Percentiles rank a stretch among this genome's conserved stretches.
Evolutionary conservation across 37 sponge, comb jelly and placozoan genomes (phyloP).

Genomic region (Tethya wilhelma): DNA sequence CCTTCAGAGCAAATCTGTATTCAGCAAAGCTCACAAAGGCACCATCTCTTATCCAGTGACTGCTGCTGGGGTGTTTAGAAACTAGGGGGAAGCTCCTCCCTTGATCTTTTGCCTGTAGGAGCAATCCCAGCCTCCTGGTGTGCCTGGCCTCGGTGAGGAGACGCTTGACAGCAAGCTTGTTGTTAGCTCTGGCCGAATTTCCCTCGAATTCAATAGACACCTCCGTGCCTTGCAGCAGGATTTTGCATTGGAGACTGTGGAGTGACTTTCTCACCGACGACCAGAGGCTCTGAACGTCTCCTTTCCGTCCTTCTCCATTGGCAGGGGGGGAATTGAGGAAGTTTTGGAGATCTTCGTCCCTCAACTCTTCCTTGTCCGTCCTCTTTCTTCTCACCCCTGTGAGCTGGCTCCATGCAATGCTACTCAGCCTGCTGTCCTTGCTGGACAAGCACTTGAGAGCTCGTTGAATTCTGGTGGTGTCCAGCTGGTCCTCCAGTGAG

Average conservation of each 20-base stretch:
- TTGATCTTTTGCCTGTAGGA: conserved; percentile 26
- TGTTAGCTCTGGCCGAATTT: too few species aligned
- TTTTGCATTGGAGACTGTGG: not conserved
- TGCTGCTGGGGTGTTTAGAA: conserved; percentile 21
- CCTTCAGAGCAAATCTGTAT: not conserved
- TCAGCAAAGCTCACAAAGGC: too few species aligned
- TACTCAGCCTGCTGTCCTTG: not conserved
- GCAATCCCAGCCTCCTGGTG: not conserved
- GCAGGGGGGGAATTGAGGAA: conserved; percentile 31
- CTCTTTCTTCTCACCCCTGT: not conserved
- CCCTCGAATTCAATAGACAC: not conserved
- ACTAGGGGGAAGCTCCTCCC: conserved; percentile 3
- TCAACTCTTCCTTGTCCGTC: not conserved
- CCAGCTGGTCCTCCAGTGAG: not conserved
- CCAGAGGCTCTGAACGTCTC: conserved; percentile 15
- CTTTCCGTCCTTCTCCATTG: not conserved
- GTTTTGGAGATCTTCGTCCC: not conserved
- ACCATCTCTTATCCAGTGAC: not conserved
- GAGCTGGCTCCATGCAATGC: conserved; percentile 6
- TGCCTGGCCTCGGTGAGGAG: not conserved
- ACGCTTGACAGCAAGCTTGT: not conserved
- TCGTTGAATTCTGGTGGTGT: not conserved
- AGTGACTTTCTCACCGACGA: conserved; percentile 16
- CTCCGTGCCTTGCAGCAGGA: not conserved
- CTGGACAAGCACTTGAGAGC: not conserved